phyloP scores from a whole-genome alignment of 2,113 vertebrate genomes.

The Ailurus styani region DNA sequence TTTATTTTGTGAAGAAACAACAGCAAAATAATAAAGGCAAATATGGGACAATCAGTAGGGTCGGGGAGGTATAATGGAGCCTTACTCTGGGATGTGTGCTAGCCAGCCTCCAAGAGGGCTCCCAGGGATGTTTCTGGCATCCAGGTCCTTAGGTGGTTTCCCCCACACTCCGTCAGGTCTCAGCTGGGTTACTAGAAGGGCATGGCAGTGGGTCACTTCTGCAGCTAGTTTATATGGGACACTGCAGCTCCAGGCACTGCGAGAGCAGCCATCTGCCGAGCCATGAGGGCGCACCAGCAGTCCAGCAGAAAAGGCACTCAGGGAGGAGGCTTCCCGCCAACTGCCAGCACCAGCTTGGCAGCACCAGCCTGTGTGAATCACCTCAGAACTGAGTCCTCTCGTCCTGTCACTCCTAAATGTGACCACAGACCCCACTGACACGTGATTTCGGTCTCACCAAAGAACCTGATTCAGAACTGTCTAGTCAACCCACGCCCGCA shows the following conservation, averaged over 20 bases:
- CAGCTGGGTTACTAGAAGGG: neutral
- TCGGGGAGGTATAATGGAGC: neutral
- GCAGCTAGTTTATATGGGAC: neutral
- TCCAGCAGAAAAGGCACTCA: neutral
- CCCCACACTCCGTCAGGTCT: neutral
- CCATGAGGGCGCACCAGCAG: neutral
- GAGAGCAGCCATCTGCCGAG: neutral
- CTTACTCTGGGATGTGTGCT: neutral
- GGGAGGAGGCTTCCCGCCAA: too few relatives aligned
- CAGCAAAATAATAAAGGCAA: neutral
- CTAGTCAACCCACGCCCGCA: neutral
- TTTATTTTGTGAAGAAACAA: neutral
- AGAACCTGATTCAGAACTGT: neutral
- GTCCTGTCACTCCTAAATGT: neutral
- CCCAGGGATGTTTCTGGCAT: too few relatives aligned
- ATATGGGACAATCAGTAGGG: neutral
- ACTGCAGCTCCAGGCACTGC: neutral
- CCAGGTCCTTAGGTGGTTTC: neutral
- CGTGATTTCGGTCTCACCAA: neutral
- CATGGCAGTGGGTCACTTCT: neutral
- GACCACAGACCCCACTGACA: too few relatives aligned
- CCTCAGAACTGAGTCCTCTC: neutral
- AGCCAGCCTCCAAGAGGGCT: neutral
- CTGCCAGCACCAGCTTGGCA: neutral
- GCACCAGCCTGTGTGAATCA: too few relatives aligned